Base-by-base conservation (phyloP, 2,888 invertebrate genomes). In the Hoplodrina blanda region DNA sequence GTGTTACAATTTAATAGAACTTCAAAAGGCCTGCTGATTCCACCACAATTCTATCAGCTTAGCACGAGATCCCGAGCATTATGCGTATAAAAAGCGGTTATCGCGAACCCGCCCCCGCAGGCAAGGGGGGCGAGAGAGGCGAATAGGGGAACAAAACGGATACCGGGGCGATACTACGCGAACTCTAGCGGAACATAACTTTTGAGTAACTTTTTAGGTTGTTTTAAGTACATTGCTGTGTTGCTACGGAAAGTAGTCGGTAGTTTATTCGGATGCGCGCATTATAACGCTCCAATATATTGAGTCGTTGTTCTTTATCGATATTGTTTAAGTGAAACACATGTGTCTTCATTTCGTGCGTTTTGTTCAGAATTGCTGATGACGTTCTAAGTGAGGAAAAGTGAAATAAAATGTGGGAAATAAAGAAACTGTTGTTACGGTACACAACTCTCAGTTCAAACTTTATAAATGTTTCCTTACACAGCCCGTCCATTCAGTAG, bases 41-140 rank as follows among this genome's bases (percentile, higher is more conserved):
- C 91, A 88, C 93, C 95, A 94, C 95, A 95, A 95, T 95, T 95
- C 95, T 94, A 95, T 95, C 95, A 95, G 95, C 95, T 95, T 95
- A 95, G 94, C 93, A 91, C 90, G 92, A 91, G 93, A 94, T 94
- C 93, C 93, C 91, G 88, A 85, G 93, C 92, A 95, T 95, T 95
- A 95, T 94, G 94, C 93, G 94, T 94, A 95, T 94, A 95, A 95
- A 95, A 95, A 94, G 94, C 91, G 94, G 95, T 95, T 95, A 95
- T 95, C 95, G 91, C 91, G 86, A 82, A 77, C 87, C 87, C 87
- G 79, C 88, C 86, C 77, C 65, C 79, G 71, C 72, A 73, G 73
- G 64, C 69, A 64, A 66, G 73, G 61, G 60, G 70, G 77, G 52
- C 44, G 66, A 49, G 64, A 57, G 62, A 54, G 61, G 57, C 69